Evolutionary conservation across 2,113 vertebrate species (phyloP).

Genomic region (Lophotis ruficrista): DNA sequence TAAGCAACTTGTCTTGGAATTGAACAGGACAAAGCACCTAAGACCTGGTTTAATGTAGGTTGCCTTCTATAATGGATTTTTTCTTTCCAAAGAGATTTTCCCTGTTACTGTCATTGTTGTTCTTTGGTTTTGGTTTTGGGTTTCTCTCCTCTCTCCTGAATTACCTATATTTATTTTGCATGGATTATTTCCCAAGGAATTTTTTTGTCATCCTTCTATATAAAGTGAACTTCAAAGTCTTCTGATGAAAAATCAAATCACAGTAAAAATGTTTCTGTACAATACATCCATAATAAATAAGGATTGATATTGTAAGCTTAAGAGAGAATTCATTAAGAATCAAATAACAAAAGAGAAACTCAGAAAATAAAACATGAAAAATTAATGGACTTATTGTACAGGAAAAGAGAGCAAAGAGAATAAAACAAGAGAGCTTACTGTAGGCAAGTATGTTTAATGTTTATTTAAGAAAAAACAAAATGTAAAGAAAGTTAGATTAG

Average conservation of each 20-base stretch:
- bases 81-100: background rate
- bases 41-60: background rate
- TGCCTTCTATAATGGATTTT: background rate
- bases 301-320: conserved; percentile 58
- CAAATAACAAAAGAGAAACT: conserved; percentile 65
- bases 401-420: conserved; percentile 68
- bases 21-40: background rate
- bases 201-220: conserved; percentile 32
- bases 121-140: background rate
- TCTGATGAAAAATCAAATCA: conserved; percentile 55
- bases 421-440: conserved; percentile 66
- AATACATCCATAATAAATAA: conserved; percentile 71
- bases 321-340: conserved; percentile 72
- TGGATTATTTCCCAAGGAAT: background rate
- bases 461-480: conserved; percentile 71
- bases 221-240: conserved; percentile 61
- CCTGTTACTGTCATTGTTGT: background rate
- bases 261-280: conserved; percentile 54
- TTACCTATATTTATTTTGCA: conserved; percentile 25
- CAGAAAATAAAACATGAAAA: conserved; percentile 70
- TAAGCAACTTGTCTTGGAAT: background rate
- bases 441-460: conserved; percentile 60
- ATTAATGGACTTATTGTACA: conserved; percentile 68
- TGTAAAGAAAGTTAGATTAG: conserved; percentile 62
- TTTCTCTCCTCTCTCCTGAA: background rate